Percentiles rank a stretch among this genome's conserved stretches.
Evolutionary conservation across 1,140 invertebrate genomes (phyloP).

Genomic region (Hydropsyche tenuis): DNA sequence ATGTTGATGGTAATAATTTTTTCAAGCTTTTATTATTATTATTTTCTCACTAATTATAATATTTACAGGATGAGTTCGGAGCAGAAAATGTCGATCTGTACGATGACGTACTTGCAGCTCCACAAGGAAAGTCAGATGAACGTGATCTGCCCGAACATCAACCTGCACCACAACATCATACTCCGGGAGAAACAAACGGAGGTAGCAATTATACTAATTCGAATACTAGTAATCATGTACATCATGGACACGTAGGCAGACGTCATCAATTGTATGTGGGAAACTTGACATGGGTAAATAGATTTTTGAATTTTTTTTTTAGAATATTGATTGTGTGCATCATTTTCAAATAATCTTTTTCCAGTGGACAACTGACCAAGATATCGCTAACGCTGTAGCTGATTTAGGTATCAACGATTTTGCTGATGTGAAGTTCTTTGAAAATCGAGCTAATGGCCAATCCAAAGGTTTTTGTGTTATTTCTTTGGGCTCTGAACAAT

Average conservation of each 20-base stretch:
- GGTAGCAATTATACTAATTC: slow-evolving; percentile 72
- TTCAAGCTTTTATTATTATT: no score
- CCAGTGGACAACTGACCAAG: slow-evolving; percentile 98
- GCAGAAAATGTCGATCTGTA: slow-evolving; percentile 93
- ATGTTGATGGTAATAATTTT: no score
- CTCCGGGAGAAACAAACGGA: slow-evolving; percentile 73
- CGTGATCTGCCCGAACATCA: slow-evolving; percentile 61
- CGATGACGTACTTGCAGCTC: slow-evolving; percentile 91
- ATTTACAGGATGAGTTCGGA: slow-evolving; percentile 79
- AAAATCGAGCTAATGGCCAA: slow-evolving; percentile 98
- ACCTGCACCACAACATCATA: slow-evolving; percentile 56
- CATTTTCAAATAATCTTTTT: slow-evolving; percentile 48
- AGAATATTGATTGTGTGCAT: not conserved
- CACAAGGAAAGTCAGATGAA: slow-evolving; percentile 63
- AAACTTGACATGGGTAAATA: slow-evolving; percentile 87
- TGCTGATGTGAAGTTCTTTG: slow-evolving; percentile 98
- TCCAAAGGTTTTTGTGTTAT: slow-evolving; percentile 98
- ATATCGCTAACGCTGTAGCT: slow-evolving; percentile 87
- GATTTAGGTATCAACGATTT: slow-evolving; percentile 92
- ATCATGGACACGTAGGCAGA: slow-evolving; percentile 68
- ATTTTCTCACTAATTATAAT: slow-evolving; percentile 5
- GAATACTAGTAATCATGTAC: slow-evolving; percentile 69
- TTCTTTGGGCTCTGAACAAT: slow-evolving; percentile 89
- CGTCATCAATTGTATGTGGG: slow-evolving; percentile 93
- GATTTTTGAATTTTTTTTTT: slow-evolving; percentile 10